Conservation (phyloP, 2,888 invertebrate species). For the Kuschelorhynchus macadamiae region DNA sequence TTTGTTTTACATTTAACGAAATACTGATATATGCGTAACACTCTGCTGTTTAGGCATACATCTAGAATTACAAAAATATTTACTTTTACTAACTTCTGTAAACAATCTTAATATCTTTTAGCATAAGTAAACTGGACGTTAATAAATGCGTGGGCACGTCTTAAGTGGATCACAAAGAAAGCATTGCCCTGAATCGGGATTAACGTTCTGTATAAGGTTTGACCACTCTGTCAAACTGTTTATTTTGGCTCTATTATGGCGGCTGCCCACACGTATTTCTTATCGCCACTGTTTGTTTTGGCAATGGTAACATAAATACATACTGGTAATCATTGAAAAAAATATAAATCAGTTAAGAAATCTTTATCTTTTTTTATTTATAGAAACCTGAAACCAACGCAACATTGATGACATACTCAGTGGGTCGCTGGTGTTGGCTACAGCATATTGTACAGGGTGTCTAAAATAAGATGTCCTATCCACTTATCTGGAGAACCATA, state of each 20-base stretch:
- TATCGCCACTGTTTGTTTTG: constrained; percentile 6
- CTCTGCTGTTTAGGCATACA: constrained; percentile 11
- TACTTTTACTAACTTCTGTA: constrained; percentile 28
- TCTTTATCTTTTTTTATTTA: too few relatives aligned
- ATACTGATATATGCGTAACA: constrained; percentile 23
- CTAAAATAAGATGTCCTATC: too few relatives aligned
- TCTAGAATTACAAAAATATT: constrained; percentile 31
- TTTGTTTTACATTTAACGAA: constrained; percentile 27
- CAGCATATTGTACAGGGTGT: too few relatives aligned
- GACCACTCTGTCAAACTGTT: constrained; percentile 26
- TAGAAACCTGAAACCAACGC: too few relatives aligned
- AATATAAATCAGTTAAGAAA: too few relatives aligned
- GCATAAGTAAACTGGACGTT: constrained; percentile 31
- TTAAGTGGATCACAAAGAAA: constrained; percentile 27
- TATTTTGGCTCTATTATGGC: constrained; percentile 3
- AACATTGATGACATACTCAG: too few relatives aligned
- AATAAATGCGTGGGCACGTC: constrained; percentile 34
- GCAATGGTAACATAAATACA: neutral
- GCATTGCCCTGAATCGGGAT: constrained; percentile 32
- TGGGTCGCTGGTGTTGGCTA: too few relatives aligned
- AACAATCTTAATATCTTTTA: constrained; percentile 17
- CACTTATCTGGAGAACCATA: too few relatives aligned
- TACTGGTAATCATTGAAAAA: too few relatives aligned
- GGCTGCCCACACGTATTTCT: neutral
- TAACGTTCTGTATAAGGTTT: constrained; percentile 19